Evolutionary conservation across 2,797 vertebrate genomes (phyloP), one percentile per base, ranked within the genome.

Genomic region (Lates japonicus): DNA sequence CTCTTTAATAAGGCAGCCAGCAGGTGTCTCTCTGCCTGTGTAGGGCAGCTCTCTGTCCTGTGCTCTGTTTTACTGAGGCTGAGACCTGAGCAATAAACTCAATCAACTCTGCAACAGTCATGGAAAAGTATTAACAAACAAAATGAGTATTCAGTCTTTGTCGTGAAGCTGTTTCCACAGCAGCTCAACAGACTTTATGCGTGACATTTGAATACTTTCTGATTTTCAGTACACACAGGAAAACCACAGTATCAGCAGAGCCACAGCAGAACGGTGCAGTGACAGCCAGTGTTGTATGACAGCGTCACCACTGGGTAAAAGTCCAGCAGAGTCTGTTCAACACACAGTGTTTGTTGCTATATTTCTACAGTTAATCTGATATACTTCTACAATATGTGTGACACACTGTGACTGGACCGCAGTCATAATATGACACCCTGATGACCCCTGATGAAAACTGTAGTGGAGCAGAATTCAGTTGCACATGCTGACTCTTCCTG

Each of bases 201-300:
- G 10, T 5, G 20, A 61, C 20, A 58, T 3, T 0, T 22, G 17
- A 74, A 0, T 1, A 16, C 37, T 25, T 29, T 55, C 3, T 39
- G 16, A 58, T 46, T 20, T 75, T 68, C 42, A 55, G 31, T 6
- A 1, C 63, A 61, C 25, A 78, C 83, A 83, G 81, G 72, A 79
- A 91, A 86, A 80, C 84, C 76, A 82, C 78, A 78, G 25, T 7
- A 14, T 39, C 5, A n/a, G 22, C 70, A 77, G 11, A 57, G 52
- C 25, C 16, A 6, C 2, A 1, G 42, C n/a, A 7, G 8, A 60
- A 48, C 55, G 22, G 14, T 41, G 37, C 62, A 48, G 48, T 25
- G 22, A 44, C 22, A 57, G 46, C 41, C 31, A 22, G 16, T 7
- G 29, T 0, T 62, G 17, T 16, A 12, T 29, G 16, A 31, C 57